Evolutionary conservation across 2,797 vertebrate genomes (phyloP).

Genomic region (Enteromius afrohamiltoni): DNA sequence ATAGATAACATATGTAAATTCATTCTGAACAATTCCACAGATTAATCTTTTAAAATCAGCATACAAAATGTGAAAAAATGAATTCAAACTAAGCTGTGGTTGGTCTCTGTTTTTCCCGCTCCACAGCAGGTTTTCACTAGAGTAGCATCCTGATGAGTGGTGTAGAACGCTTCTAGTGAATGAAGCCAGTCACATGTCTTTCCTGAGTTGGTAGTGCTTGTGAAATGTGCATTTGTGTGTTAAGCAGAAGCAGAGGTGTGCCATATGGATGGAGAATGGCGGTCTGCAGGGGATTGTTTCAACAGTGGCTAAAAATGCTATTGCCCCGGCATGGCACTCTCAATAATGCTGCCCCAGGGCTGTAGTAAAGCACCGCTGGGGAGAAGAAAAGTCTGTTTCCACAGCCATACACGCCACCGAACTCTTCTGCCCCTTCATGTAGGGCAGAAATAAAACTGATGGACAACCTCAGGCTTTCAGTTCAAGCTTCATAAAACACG

Average conservation of each 20-base stretch:
- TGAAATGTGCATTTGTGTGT: slow-evolving; percentile 30
- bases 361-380: slow-evolving; percentile 64
- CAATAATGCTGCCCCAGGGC: slow-evolving; percentile 65
- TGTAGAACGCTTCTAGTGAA: slow-evolving; percentile 19
- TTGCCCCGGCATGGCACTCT: slow-evolving; percentile 53
- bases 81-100: not conserved
- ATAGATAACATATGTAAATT: not conserved
- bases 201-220: not conserved
- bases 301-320: slow-evolving; percentile 53
- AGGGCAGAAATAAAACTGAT: slow-evolving; percentile 51
- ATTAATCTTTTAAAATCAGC: not conserved
- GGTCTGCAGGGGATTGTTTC: slow-evolving; percentile 70
- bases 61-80: not conserved
- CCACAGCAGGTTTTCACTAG: not conserved
- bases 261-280: slow-evolving; percentile 73
- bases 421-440: slow-evolving; percentile 60
- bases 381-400: slow-evolving; percentile 68
- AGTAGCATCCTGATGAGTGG: not conserved
- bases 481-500: slow-evolving; percentile 36
- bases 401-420: slow-evolving; percentile 56
- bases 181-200: slow-evolving; percentile 8
- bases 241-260: slow-evolving; percentile 65
- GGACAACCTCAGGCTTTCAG: slow-evolving; percentile 59
- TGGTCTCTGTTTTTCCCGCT: not conserved
- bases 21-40: not conserved